Evolutionary conservation across 2,797 vertebrate genomes (phyloP), one percentile per base, ranked within the genome.

Genomic region (Malurus leucopterus): DNA sequence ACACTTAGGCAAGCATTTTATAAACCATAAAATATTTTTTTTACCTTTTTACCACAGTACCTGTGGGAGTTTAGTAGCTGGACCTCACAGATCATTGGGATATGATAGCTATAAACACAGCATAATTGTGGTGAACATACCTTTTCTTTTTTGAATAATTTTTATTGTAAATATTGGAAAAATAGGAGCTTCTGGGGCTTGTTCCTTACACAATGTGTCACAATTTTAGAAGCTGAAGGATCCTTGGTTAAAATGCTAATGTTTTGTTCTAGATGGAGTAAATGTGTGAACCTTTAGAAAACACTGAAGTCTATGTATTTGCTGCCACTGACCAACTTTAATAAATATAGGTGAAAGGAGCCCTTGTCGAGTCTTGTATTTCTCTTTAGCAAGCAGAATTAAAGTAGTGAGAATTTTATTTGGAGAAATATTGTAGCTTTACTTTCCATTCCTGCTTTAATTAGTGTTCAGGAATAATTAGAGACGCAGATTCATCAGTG

Each of bases 201-300:
- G 9, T 41, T 73, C 22, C 11, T 80, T 49, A 51, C 9, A 26
- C 41, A 44, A 0, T 0, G 0, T 70, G 49, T 40, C 26, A n/a
- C n/a, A 38, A 9, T 6, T 41, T 59, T 46, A 57, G 58, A 54
- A 63, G 15, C 5, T 2, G 30, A 67, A 36, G 13, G 8, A 74
- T 15, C 4, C 9, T 44, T 61, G n/a, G 8, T 80, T 63, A 61
- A 71, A 9, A 34, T 20, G 9, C 1, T 84, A 16, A 5, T 44
- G 4, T 8, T 51, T 80, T 67, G 23, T 44, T 71, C 32, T 44
- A 67, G 14, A 30, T 73, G 21, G 18, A 65, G 12, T 72, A 61
- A 74, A 71, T 70, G 2, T 18, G 30, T 43, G 15, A 53, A 4
- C 3, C n/a, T 70, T 70, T n/a, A 43, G 47, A 74, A 76, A 80